Evolutionary conservation across 2,113 vertebrate genomes (phyloP).

Genomic region (Leptodactylus fuscus): DNA sequence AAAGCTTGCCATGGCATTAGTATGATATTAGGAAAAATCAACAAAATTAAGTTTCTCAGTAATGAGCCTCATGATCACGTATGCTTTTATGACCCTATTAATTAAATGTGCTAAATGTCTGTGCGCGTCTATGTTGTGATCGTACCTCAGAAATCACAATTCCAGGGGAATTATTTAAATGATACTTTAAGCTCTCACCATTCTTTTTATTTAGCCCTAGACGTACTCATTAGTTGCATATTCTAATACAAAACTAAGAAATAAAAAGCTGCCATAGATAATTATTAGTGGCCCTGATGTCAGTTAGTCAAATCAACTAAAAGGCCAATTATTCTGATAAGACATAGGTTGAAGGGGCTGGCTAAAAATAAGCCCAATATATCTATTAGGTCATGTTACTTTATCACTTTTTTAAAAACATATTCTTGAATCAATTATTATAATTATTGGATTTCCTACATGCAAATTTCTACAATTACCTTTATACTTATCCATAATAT

Average conservation of each 20-base stretch:
- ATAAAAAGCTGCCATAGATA: constrained; percentile 77
- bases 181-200: constrained; percentile 71
- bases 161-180: constrained; percentile 79
- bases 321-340: constrained; percentile 85
- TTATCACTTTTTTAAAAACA: constrained; percentile 64
- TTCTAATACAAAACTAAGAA: constrained; percentile 69
- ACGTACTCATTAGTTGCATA: constrained; percentile 69
- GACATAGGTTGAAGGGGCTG: constrained; percentile 83
- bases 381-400: constrained; percentile 67
- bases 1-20: constrained; percentile 79
- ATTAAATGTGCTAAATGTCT: constrained; percentile 72
- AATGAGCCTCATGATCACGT: constrained; percentile 69
- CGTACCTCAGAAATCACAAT: constrained; percentile 68
- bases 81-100: constrained; percentile 69
- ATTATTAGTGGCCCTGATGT: constrained; percentile 80
- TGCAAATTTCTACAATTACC: constrained; percentile 65
- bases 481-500: constrained; percentile 57
- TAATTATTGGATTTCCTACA: constrained; percentile 72
- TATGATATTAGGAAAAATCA: constrained; percentile 77
- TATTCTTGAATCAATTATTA: constrained; percentile 74
- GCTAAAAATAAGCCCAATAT: constrained; percentile 76
- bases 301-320: constrained; percentile 84
- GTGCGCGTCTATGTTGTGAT: constrained; percentile 60
- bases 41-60: constrained; percentile 78
- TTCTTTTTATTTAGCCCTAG: constrained; percentile 69